Conservation (phyloP, 2,888 invertebrate genomes). For the Eudasyphora cyanicolor region DNA sequence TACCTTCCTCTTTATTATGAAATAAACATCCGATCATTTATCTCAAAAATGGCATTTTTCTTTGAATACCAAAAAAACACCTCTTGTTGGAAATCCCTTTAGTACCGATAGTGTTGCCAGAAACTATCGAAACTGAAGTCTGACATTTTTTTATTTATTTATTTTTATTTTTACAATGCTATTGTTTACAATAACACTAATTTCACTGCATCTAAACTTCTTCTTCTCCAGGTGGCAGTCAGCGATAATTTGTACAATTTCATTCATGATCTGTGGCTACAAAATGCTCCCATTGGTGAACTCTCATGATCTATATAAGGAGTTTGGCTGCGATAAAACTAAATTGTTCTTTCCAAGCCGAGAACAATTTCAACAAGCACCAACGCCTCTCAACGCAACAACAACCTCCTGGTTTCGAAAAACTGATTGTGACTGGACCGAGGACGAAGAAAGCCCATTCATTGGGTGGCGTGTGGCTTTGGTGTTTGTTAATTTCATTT, state of each 20-base stretch:
- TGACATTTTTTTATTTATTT: background rate
- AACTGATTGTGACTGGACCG: background rate
- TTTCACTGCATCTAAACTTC: background rate
- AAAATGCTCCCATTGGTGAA: conserved; percentile 98
- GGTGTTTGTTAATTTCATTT: conserved; percentile 8
- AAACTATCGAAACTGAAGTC: background rate
- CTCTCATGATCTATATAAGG: conserved; percentile 86
- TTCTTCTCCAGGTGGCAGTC: conserved; percentile 87
- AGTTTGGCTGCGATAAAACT: background rate
- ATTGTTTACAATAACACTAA: background rate
- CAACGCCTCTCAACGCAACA: background rate
- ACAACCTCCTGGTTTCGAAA: background rate
- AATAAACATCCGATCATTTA: too few species aligned
- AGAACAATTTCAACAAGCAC: background rate
- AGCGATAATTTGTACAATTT: conserved; percentile 95
- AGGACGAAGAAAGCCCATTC: too few species aligned
- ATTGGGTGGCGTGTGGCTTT: background rate
- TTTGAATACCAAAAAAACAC: background rate
- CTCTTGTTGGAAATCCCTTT: background rate
- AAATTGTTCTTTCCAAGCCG: background rate
- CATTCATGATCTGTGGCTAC: conserved; percentile 97
- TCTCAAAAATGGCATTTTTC: too few species aligned
- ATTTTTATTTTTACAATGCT: background rate
- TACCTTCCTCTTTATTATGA: too few species aligned
- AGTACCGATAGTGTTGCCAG: background rate